phyloP scores from a whole-genome alignment of 1,140 invertebrate species.

The Drosophila mauritiana region DNA sequence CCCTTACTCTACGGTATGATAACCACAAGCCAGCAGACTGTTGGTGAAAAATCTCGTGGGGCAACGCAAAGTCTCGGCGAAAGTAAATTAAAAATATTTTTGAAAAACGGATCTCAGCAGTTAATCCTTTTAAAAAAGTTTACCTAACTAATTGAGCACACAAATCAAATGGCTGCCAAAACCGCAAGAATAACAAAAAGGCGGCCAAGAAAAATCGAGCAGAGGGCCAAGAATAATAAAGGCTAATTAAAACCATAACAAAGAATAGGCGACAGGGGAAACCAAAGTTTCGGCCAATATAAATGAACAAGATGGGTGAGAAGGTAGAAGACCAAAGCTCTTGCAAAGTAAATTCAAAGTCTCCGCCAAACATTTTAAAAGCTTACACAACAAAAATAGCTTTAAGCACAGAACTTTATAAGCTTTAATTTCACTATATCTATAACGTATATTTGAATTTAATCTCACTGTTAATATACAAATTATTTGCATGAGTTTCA shows the following conservation, averaged over 20 bases:
- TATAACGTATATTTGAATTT: too few species aligned
- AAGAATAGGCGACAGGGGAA: constrained; percentile 21
- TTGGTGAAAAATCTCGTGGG: neutral
- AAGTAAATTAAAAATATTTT: constrained; percentile 34
- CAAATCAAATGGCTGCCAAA: constrained; percentile 46
- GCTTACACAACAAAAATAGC: neutral
- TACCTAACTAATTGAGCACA: constrained; percentile 45
- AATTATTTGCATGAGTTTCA: too few species aligned
- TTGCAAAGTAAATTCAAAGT: neutral
- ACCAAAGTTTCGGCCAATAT: constrained; percentile 2
- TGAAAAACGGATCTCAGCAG: constrained; percentile 4
- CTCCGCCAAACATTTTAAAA: neutral
- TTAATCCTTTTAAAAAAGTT: constrained; percentile 53
- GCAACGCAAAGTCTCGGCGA: neutral
- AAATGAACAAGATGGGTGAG: neutral
- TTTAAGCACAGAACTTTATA: too few species aligned
- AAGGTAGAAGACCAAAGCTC: neutral
- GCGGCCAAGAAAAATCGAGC: constrained; percentile 1
- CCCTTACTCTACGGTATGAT: too few species aligned
- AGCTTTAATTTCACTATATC: neutral
- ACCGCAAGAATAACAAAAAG: constrained; percentile 26
- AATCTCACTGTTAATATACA: too few species aligned
- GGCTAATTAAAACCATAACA: constrained; percentile 38
- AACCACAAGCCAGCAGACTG: neutral
- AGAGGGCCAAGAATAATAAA: constrained; percentile 24